Conservation (phyloP, 2,113 vertebrate species). For the Candoia aspera region DNA sequence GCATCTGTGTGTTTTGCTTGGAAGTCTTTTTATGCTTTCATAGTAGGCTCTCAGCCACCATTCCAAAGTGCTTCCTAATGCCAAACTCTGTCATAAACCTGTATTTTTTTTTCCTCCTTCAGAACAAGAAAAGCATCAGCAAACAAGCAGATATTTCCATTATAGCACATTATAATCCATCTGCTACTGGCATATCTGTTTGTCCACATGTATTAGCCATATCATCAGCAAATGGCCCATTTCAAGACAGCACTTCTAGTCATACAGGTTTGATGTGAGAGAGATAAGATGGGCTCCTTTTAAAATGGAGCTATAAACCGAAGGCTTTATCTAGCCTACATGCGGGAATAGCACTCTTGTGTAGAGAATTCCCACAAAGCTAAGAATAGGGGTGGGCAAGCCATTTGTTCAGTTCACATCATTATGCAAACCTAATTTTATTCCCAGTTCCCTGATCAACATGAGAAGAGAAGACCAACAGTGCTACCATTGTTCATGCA, state of each 20-base stretch:
- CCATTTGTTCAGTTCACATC: not conserved
- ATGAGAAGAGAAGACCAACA: not conserved
- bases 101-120: conserved; percentile 37
- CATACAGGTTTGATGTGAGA: not conserved
- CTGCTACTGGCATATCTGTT: conserved; percentile 60
- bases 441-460: not conserved
- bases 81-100: conserved; percentile 57
- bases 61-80: conserved; percentile 53
- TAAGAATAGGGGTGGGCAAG: not conserved
- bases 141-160: conserved; percentile 63
- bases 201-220: conserved; percentile 59
- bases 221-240: conserved; percentile 49
- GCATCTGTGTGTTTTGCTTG: conserved; percentile 64
- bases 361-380: not conserved
- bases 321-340: too few relatives aligned
- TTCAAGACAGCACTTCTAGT: conserved; percentile 48
- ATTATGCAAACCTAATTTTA: not conserved
- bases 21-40: conserved; percentile 42
- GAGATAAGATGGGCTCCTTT: not conserved
- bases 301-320: not conserved
- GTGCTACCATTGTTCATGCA: not conserved
- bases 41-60: conserved; percentile 40
- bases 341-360: not conserved
- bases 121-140: conserved; percentile 53
- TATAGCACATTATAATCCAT: conserved; percentile 52